Base-by-base conservation (phyloP, 2,888 invertebrate genomes). In the Mythimna ferrago region DNA sequence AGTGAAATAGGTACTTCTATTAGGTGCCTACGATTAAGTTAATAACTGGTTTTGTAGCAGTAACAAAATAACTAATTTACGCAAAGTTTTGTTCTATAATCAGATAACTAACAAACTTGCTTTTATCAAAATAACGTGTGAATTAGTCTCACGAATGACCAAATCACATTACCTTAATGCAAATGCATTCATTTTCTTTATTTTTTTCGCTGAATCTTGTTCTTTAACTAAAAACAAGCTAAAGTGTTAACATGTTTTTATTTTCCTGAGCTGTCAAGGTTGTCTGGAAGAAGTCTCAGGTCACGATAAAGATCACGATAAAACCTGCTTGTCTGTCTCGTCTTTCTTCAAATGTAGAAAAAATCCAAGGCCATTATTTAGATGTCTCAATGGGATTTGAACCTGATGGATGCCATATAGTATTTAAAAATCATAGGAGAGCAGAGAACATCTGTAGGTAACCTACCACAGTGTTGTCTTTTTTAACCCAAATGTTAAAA, bases 111-210 rank as follows among this genome's bases (percentile, higher is more conserved):
- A 26, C n/a, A 35, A 35, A n/a, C 38, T 21, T 11, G n/a, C 21
- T 54, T 11, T 54, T 54, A 21, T 41, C 2, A n/a, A 67, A 58
- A 57, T 70, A 14, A 2, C 48, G n/a, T 71, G 61, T 61, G 70
- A 71, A 26, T 41, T 70, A n/a, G 6, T 70, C 48, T 14, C n/a
- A 48, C 14, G 19, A 57, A 19, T 70, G 6, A 21, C 19, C 2
- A 19, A 60, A 64, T 16, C 19, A 51, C 6, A n/a, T 19, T 51
- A n/a, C 51, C 14, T 48, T 7, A 19, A 51, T 19, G 32, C 19
- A n/a, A 2, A 51, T 19, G 19, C 19, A 51, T 51, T 51, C 1
- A 51, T 51, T 51, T 51, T 51, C 6, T 53, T 53, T n/a, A n/a
- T n/a, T 57, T 4, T 6, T 14, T 57, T 32, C 2, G 16, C 4